phyloP scores from a whole-genome alignment of 2,797 vertebrate species.

The Sitta carolinensis region DNA sequence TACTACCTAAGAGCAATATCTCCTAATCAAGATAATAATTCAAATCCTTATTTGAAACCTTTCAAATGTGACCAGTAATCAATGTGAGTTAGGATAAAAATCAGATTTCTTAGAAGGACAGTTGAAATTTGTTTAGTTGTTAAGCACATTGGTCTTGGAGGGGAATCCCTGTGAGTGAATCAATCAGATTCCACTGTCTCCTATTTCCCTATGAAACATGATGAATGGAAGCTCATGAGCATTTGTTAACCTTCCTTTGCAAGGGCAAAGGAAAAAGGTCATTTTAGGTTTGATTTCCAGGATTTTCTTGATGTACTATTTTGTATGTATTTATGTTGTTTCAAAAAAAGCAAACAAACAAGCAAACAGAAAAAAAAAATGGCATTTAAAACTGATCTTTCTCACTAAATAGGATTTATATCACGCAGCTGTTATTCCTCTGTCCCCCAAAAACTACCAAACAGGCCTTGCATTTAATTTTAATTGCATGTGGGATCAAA shows the following conservation, averaged over 20 bases:
- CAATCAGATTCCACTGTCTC: background rate
- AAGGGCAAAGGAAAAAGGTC: background rate
- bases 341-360: background rate
- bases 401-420: background rate
- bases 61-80: background rate
- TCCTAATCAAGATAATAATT: background rate
- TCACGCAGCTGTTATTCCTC: background rate
- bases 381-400: background rate
- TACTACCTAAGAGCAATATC: background rate
- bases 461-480: background rate
- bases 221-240: background rate
- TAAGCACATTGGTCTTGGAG: background rate
- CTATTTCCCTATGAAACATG: constrained; percentile 13
- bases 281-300: background rate
- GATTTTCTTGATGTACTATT: background rate
- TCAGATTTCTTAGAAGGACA: background rate
- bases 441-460: background rate
- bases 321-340: background rate
- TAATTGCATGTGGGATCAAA: background rate
- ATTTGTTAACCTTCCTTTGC: background rate
- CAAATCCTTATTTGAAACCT: background rate
- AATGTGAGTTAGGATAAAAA: background rate
- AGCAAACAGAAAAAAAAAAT: background rate
- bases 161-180: background rate
- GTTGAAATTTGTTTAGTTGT: background rate